Percentiles rank a stretch among this genome's conserved stretches.
Conservation (phyloP, 2,888 invertebrate genomes). For the Syrphus vitripennis region DNA sequence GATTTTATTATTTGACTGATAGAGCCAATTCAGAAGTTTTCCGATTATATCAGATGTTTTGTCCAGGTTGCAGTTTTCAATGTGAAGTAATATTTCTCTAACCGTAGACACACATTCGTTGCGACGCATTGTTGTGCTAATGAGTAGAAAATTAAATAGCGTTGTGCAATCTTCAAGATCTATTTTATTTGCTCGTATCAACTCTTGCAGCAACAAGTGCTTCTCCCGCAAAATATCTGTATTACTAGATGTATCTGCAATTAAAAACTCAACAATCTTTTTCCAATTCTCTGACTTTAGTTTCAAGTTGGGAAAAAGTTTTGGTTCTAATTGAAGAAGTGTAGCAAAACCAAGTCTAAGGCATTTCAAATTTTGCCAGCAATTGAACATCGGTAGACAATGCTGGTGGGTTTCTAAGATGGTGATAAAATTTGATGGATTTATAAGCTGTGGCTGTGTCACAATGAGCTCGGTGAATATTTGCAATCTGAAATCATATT, state of each 20-base stretch:
- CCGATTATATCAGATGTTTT: conserved; percentile 74
- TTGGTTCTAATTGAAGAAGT: conserved; percentile 74
- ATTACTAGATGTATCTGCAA: conserved; percentile 74
- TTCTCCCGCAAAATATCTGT: conserved; percentile 75
- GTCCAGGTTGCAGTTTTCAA: conserved; percentile 74
- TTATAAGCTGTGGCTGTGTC: conserved; percentile 73
- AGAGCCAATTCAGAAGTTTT: conserved; percentile 76
- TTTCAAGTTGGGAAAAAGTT: conserved; percentile 40
- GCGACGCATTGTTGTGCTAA: conserved; percentile 75
- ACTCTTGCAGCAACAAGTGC: conserved; percentile 75
- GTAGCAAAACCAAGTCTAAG: conserved; percentile 73
- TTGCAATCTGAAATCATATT: conserved; percentile 74
- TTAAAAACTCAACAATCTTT: conserved; percentile 74
- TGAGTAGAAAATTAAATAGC: conserved; percentile 75
- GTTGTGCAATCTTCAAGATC: conserved; percentile 69
- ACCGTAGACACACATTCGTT: conserved; percentile 77
- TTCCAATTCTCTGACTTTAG: conserved; percentile 72
- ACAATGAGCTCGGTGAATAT: conserved; percentile 76
- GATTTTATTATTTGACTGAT: conserved; percentile 72
- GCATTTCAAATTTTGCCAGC: conserved; percentile 73
- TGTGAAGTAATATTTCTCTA: conserved; percentile 74
- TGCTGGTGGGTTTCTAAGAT: conserved; percentile 71
- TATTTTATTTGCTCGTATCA: conserved; percentile 75
- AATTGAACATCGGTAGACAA: conserved; percentile 74
- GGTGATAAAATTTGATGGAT: conserved; percentile 75